A percentile compares a stretch with the other conserved stretches of the same genome.
These are phyloP conservation scores for Eugnorisma glareosa DNA, from an alignment of 2,888 invertebrate species.

Conservation along the genomic window DNA sequence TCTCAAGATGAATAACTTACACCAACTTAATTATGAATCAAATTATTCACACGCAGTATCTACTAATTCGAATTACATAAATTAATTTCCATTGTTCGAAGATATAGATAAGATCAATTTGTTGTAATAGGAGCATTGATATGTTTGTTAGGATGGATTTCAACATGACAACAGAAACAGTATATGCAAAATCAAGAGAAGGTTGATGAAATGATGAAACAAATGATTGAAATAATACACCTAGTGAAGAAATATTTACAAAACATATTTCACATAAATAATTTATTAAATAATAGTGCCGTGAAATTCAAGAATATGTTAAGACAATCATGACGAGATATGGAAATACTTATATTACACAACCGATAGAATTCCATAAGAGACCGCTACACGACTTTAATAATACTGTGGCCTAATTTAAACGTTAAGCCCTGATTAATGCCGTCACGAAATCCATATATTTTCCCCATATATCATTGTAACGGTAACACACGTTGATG, in stretches of 20 bases:
- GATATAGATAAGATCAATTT: constrained; percentile 32
- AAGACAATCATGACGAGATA: constrained; percentile 13
- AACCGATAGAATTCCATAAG: constrained; percentile 47
- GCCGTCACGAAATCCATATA: constrained; percentile 65
- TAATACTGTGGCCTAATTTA: constrained; percentile 58
- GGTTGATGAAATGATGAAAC: constrained; percentile 13
- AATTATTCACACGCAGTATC: constrained; percentile 21
- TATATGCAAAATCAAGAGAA: constrained; percentile 20
- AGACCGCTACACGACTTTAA: constrained; percentile 48
- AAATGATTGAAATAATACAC: constrained; percentile 2
- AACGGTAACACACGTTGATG: constrained; percentile 65
- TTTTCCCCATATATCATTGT: constrained; percentile 63
- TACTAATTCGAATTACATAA: constrained; percentile 44
- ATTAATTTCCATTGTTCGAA: constrained; percentile 46
- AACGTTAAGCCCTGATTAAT: constrained; percentile 64
- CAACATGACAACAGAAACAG: constrained; percentile 17
- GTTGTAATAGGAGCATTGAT: constrained; percentile 20
- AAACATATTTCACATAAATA: constrained; percentile 20
- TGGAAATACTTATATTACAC: constrained; percentile 27
- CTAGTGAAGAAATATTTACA: constrained; percentile 19
- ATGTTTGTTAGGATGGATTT: constrained; percentile 15
- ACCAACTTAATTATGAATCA: constrained; percentile 38
- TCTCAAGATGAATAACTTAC: constrained; percentile 10
- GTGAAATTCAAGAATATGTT: constrained; percentile 28
- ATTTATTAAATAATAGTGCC: not conserved